phyloP scores from a whole-genome alignment of 1,140 invertebrate species.

The Stegodyphus dumicola region DNA sequence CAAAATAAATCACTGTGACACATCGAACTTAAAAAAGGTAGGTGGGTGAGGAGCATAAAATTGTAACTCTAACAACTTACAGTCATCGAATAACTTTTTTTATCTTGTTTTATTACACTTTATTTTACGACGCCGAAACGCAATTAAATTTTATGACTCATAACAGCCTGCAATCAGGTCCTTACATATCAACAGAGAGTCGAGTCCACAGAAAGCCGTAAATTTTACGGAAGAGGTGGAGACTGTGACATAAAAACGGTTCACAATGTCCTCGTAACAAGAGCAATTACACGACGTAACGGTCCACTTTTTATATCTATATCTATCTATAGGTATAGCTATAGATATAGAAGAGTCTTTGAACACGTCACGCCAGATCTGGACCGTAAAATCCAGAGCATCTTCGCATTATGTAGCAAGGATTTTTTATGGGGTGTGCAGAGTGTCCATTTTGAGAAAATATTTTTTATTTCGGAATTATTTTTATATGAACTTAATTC shows the following conservation, averaged over 20 bases:
- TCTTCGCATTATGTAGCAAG: no score
- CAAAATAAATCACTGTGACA: conserved; percentile 36
- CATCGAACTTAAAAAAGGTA: conserved; percentile 15
- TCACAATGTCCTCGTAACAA: conserved; percentile 56
- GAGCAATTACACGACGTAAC: conserved; percentile 47
- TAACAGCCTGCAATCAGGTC: conserved; percentile 51
- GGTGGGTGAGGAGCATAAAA: not conserved
- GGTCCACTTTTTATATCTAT: conserved; percentile 43
- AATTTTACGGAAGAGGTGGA: conserved; percentile 46
- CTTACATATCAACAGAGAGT: conserved; percentile 43
- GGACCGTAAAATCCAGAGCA: no score
- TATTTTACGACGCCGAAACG: conserved; percentile 51
- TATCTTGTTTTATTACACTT: conserved; percentile 56
- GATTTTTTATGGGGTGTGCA: no score
- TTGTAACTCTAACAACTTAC: not conserved
- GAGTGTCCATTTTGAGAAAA: no score
- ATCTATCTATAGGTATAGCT: conserved; percentile 17
- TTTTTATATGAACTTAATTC: no score
- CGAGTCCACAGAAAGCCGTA: conserved; percentile 38
- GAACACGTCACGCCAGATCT: not conserved
- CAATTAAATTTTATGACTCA: conserved; percentile 59
- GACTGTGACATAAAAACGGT: conserved; percentile 51
- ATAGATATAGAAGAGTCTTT: not conserved
- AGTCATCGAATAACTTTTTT: conserved; percentile 3
- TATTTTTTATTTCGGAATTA: no score